Base-by-base conservation (phyloP, 2,113 vertebrate species). In the Xyrauchen texanus region DNA sequence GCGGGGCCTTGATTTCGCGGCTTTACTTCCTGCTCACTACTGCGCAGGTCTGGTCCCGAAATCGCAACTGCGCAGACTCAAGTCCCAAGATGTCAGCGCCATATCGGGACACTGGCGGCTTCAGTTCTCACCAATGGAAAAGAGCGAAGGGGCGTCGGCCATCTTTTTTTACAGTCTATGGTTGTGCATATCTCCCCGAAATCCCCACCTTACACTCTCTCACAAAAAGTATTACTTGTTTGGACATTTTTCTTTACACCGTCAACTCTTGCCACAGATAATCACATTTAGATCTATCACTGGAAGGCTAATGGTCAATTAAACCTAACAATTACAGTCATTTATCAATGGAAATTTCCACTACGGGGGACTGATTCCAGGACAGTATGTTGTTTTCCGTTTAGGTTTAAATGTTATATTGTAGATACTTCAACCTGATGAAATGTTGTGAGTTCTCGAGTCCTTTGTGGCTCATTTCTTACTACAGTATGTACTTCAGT, bases 281-380 rank as follows among this genome's bases (percentile, higher is more conserved):
- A 79, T 82, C 81, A 82, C 70, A 64, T 64, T 70, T 67, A 76
- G 58, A 83, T 83, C 77, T 47, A 79, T 79, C 77, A 83, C 13
- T 6, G 11, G 21, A 60, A 34, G n/a, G 34, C 61, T 51, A 77
- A 10, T n/a, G 46, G 12, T 74, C 71, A 70, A 55, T 57, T 76
- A 79, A 83, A 62, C 47, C 70, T 75, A 79, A 83, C 81, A 83
- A 79, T 79, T 83, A 62, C 44, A 71, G 55, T 79, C 46, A 58
- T 58, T 11, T 0, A 78, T 46, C 51, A 49, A 65, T 76, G 68
- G 44, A 6, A 5, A 55, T 55, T 34, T 34, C 21, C 21, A 34
- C 21, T 34, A 34, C 3, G 21, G 21, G 21, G 21, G 21, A 34
- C 1, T 34, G 21, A 34, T 34, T 70, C 44, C 13, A 11, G 69